Percentiles rank a stretch among this genome's conserved stretches.
These are phyloP conservation scores for Formica exsecta DNA, from an alignment of 1,140 invertebrate species.

Conservation along the genomic window DNA sequence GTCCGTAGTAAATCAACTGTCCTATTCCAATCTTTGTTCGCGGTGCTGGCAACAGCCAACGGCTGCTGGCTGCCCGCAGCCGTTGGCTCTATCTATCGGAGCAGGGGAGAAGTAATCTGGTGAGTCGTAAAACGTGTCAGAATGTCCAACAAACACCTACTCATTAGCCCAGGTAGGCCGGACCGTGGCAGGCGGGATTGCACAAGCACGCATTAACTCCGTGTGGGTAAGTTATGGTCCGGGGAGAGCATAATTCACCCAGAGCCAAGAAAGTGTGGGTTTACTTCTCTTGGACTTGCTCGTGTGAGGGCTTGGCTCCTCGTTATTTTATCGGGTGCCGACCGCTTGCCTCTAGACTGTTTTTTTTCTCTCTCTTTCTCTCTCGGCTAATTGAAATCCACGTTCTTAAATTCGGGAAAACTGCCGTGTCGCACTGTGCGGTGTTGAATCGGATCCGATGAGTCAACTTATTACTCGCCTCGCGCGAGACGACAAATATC, in stretches of 20 bases:
- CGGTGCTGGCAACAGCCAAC: slow-evolving; percentile 71
- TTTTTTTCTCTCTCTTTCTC: slow-evolving; percentile 2
- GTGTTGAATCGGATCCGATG: slow-evolving; percentile 1
- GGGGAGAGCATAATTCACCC: slow-evolving; percentile 82
- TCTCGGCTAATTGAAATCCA: slow-evolving; percentile 79
- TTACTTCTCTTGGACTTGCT: slow-evolving; percentile 71
- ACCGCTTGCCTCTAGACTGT: slow-evolving; percentile 59
- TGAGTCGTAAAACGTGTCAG: slow-evolving; percentile 85
- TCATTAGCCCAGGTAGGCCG: slow-evolving; percentile 84
- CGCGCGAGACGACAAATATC: slow-evolving; percentile 49
- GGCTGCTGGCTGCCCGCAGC: slow-evolving; percentile 65
- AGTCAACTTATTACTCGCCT: slow-evolving; percentile 59
- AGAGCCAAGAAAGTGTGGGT: slow-evolving; percentile 76
- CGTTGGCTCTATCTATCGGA: slow-evolving; percentile 78
- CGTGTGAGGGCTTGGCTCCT: slow-evolving; percentile 78
- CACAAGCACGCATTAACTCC: slow-evolving; percentile 83
- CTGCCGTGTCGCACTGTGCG: slow-evolving; percentile 5
- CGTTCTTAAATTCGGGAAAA: slow-evolving; percentile 78
- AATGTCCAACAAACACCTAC: slow-evolving; percentile 86
- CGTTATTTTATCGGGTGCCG: slow-evolving; percentile 81
- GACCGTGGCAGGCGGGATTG: slow-evolving; percentile 81
- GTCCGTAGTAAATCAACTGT: slow-evolving; percentile 79
- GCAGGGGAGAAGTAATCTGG: slow-evolving; percentile 81
- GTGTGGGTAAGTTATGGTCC: slow-evolving; percentile 83
- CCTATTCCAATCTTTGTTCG: slow-evolving; percentile 79